Evolutionary conservation across 1,140 invertebrate genomes (phyloP).

Genomic region (Calliopsis andreniformis): DNA sequence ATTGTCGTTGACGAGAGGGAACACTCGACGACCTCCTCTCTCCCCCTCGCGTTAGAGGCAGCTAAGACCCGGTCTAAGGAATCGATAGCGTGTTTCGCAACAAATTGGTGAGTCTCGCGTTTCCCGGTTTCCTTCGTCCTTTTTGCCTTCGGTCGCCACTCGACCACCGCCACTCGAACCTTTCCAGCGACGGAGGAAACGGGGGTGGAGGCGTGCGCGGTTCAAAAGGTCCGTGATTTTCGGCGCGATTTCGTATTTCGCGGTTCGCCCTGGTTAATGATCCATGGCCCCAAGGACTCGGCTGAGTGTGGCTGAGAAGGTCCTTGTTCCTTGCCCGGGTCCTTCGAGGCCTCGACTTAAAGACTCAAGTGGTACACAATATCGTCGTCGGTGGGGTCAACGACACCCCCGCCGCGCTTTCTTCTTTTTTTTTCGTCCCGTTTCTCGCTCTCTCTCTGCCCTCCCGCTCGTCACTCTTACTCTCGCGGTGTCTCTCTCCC

Average conservation of each 20-base stretch:
- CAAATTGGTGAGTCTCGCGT: constrained; percentile 71
- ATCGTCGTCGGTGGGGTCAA: constrained; percentile 70
- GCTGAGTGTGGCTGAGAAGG: constrained; percentile 78
- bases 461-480: constrained; percentile 1
- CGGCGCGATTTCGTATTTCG: constrained; percentile 74
- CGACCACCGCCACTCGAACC: constrained; percentile 50
- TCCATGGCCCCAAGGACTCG: constrained; percentile 74
- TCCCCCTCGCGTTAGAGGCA: neutral
- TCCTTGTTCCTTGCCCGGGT: constrained; percentile 74
- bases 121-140: constrained; percentile 58
- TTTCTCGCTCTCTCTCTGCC: constrained; percentile 8
- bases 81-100: constrained; percentile 66
- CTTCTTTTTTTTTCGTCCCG: constrained; percentile 22
- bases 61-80: constrained; percentile 7
- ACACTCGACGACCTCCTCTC: constrained; percentile 26
- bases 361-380: constrained; percentile 79
- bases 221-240: constrained; percentile 72
- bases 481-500: constrained; percentile 24
- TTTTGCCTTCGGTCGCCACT: constrained; percentile 28
- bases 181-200: constrained; percentile 28
- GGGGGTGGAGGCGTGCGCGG: constrained; percentile 3
- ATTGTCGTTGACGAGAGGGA: constrained; percentile 45
- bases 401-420: constrained; percentile 65
- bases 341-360: constrained; percentile 74
- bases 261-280: constrained; percentile 76